These are phyloP conservation scores for Andinoacara biseriatus DNA, from an alignment of 2,113 vertebrate species.

Conservation along the genomic window DNA sequence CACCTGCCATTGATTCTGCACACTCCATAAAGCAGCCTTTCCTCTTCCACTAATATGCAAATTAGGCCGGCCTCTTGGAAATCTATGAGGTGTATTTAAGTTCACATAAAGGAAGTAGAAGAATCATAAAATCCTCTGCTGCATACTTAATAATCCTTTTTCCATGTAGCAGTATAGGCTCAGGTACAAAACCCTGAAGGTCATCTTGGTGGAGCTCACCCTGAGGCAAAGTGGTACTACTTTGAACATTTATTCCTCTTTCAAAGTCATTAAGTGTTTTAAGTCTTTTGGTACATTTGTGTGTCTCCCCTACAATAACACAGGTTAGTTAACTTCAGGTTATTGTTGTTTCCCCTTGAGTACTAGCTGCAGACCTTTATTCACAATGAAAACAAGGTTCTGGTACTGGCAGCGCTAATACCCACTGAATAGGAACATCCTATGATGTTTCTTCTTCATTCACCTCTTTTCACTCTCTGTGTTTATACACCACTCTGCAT, in stretches of 20 bases:
- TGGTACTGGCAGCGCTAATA: not conserved
- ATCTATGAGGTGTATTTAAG: constrained; percentile 54
- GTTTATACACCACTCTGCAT: too few relatives aligned
- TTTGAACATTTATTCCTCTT: constrained; percentile 33
- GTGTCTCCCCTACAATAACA: constrained; percentile 15
- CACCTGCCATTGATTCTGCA: constrained; percentile 64
- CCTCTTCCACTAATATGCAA: constrained; percentile 44
- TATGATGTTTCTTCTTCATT: too few relatives aligned
- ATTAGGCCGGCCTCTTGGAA: constrained; percentile 46
- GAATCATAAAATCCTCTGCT: constrained; percentile 37
- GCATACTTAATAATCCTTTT: constrained; percentile 32
- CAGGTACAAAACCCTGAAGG: constrained; percentile 33
- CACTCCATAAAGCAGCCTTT: constrained; percentile 60
- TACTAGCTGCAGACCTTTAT: not conserved
- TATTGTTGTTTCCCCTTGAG: constrained; percentile 28
- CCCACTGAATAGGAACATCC: too few relatives aligned
- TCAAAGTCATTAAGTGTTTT: constrained; percentile 33
- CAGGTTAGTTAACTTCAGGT: constrained; percentile 19
- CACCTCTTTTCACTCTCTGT: too few relatives aligned
- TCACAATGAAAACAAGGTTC: not conserved
- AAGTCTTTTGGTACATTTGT: not conserved
- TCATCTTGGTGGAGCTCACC: constrained; percentile 7
- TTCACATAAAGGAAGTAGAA: constrained; percentile 47
- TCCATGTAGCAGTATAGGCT: constrained; percentile 14
- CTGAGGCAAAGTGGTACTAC: constrained; percentile 8